phyloP scores from a whole-genome alignment of 2,113 vertebrate genomes.

The Lepisosteus oculatus region DNA sequence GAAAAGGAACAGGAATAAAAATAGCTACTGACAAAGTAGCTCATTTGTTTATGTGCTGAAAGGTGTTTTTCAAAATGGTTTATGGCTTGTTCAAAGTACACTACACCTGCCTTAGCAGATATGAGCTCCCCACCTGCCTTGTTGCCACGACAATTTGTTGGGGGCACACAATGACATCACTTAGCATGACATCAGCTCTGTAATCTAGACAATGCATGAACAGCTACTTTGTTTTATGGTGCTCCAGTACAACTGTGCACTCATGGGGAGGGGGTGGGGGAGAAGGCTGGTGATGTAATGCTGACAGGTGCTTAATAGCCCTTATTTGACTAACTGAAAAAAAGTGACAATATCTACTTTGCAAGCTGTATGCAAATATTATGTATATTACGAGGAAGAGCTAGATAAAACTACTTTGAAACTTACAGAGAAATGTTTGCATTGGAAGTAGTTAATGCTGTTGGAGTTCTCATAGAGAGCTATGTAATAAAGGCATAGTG shows the following conservation, averaged over 20 bases:
- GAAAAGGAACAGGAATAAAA: not conserved
- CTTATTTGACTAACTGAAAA: slow-evolving; percentile 44
- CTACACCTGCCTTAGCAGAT: slow-evolving; percentile 55
- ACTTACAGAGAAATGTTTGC: no score
- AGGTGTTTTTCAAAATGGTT: slow-evolving; percentile 18
- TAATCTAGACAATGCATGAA: slow-evolving; percentile 78
- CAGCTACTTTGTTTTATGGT: slow-evolving; percentile 64
- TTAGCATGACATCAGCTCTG: slow-evolving; percentile 74
- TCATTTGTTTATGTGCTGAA: slow-evolving; percentile 21
- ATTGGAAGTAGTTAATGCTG: no score
- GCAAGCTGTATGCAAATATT: slow-evolving; percentile 1
- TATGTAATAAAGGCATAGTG: no score
- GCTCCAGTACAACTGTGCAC: slow-evolving; percentile 56
- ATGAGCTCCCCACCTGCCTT: slow-evolving; percentile 73
- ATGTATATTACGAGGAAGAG: not conserved
- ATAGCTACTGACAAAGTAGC: not conserved
- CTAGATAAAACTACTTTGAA: no score
- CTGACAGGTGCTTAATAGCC: slow-evolving; percentile 76
- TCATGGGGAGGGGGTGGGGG: slow-evolving; percentile 35
- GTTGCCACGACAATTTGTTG: slow-evolving; percentile 67
- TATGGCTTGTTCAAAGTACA: not conserved
- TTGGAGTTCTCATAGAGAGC: no score
- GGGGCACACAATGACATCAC: slow-evolving; percentile 77
- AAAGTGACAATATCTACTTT: slow-evolving; percentile 12
- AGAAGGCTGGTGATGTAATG: slow-evolving; percentile 64